Percentiles rank a stretch among this genome's conserved stretches.
phyloP scores from a whole-genome alignment of 2,113 vertebrate species.

The Lophotis ruficrista region DNA sequence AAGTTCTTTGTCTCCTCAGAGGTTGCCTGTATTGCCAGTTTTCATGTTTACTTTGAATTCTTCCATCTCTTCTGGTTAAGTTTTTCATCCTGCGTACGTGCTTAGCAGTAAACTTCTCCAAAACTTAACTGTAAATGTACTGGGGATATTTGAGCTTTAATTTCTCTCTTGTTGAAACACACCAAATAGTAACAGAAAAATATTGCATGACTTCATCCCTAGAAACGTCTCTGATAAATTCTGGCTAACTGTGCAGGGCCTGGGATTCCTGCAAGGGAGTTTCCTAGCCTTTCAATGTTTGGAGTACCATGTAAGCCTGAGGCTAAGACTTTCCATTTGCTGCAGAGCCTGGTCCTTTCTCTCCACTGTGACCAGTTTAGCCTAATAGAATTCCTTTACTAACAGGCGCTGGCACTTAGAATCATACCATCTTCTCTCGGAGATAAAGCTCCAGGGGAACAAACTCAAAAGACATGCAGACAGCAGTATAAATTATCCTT shows the following conservation, averaged over 20 bases:
- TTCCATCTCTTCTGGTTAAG: not conserved
- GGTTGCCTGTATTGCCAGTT: not conserved
- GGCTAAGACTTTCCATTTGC: not conserved
- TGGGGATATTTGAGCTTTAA: not conserved
- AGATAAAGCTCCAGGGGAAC: not conserved
- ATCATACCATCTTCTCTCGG: not conserved
- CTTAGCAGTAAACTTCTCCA: not conserved
- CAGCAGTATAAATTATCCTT: not conserved
- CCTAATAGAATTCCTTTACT: not conserved
- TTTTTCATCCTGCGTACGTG: not conserved
- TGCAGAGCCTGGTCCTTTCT: not conserved
- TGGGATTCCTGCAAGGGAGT: not conserved
- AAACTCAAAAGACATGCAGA: not conserved
- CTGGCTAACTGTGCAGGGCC: not conserved
- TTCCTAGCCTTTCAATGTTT: not conserved
- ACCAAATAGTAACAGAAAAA: not conserved
- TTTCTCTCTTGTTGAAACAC: not conserved
- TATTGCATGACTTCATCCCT: not conserved
- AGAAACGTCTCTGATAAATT: not conserved
- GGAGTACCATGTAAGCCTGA: not conserved
- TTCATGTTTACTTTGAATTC: not conserved
- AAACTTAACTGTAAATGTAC: not conserved
- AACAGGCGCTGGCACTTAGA: not conserved
- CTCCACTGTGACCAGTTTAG: not conserved
- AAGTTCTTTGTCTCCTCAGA: not conserved